Evolutionary conservation across 1,140 invertebrate genomes (phyloP).

Genomic region (Drosophila aff.): DNA sequence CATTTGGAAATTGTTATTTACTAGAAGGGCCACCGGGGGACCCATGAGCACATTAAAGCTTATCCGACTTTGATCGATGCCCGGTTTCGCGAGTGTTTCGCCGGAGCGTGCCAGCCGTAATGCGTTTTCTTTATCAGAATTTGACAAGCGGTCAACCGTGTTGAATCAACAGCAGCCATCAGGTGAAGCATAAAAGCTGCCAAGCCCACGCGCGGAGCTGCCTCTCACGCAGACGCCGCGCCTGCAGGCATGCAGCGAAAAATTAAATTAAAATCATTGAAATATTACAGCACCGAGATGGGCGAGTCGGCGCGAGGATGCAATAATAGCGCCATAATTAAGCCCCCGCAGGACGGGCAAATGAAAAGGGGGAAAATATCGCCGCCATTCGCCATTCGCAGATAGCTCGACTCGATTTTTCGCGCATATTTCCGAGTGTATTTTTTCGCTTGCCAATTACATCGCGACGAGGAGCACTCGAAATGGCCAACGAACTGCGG

Average conservation of each 20-base stretch:
- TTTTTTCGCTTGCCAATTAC: constrained; percentile 31
- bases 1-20: constrained; percentile 28
- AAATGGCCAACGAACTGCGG: constrained; percentile 39
- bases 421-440: neutral
- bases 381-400: constrained; percentile 6
- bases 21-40: constrained; percentile 7
- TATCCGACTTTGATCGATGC: constrained; percentile 10
- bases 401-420: constrained; percentile 33
- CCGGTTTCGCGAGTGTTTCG: constrained; percentile 5
- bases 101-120: neutral
- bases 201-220: constrained; percentile 14
- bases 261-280: constrained; percentile 84
- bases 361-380: constrained; percentile 13
- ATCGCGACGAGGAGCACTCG: constrained; percentile 20
- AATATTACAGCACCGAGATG: constrained; percentile 53
- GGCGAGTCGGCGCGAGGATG: constrained; percentile 8
- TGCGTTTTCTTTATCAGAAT: constrained; percentile 44
- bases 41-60: neutral
- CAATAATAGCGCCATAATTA: constrained; percentile 78
- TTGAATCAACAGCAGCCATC: constrained; percentile 57
- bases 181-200: constrained; percentile 45
- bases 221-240: neutral
- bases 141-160: constrained; percentile 63
- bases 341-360: constrained; percentile 35
- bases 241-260: constrained; percentile 48